A percentile compares a stretch with the other conserved stretches of the same genome.
Conservation (phyloP, 2,888 invertebrate species). For the Hirtodrosophila histrioides region DNA sequence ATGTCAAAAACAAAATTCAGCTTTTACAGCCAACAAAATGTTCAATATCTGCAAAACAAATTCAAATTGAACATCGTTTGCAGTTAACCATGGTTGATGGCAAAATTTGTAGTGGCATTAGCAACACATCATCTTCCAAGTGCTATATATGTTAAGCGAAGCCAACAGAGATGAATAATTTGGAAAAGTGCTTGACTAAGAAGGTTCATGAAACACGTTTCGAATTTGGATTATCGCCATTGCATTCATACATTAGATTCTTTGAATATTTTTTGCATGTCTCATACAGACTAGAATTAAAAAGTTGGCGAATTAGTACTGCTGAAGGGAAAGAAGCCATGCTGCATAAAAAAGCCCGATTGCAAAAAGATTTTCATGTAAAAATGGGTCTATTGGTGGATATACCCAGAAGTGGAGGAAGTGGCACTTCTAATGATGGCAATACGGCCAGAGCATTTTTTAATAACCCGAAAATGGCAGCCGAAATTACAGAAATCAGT, state of each 20-base stretch:
- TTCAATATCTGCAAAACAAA: background rate
- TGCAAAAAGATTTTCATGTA: background rate
- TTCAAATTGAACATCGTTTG: slow-evolving; percentile 4
- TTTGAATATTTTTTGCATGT: slow-evolving; percentile 16
- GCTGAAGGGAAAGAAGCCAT: slow-evolving; percentile 2
- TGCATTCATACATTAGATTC: too few relatives aligned
- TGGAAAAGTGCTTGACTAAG: too few relatives aligned
- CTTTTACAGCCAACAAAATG: background rate
- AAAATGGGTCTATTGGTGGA: too few relatives aligned
- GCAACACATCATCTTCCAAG: background rate
- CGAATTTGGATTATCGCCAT: too few relatives aligned
- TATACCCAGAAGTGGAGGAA: slow-evolving; percentile 9
- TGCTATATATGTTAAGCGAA: slow-evolving; percentile 8
- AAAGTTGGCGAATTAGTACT: slow-evolving; percentile 12
- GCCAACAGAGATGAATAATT: slow-evolving; percentile 13
- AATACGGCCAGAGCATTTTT: slow-evolving; percentile 15
- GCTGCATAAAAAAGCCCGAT: too few relatives aligned
- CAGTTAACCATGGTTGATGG: background rate
- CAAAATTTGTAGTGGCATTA: background rate
- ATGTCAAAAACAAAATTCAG: slow-evolving; percentile 6
- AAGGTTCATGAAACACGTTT: too few relatives aligned
- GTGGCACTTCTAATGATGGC: slow-evolving; percentile 8
- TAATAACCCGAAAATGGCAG: slow-evolving; percentile 2
- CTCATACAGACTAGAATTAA: slow-evolving; percentile 15
- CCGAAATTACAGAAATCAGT: slow-evolving; percentile 13